These are phyloP conservation scores for Caenorhabditis wallacei DNA, from an alignment of 2,888 invertebrate genomes.

Conservation along the genomic window DNA sequence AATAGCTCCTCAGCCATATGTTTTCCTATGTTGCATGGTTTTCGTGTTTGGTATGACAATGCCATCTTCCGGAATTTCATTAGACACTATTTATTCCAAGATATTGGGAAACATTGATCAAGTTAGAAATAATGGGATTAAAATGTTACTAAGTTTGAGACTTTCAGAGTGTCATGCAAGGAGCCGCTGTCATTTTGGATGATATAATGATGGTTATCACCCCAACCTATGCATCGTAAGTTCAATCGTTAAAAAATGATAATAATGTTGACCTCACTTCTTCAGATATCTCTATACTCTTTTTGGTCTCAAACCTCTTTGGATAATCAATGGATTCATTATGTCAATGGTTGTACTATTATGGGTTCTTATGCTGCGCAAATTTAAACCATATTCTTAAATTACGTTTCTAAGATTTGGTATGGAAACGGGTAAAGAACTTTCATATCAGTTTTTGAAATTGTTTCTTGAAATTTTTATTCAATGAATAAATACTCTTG, in stretches of 20 bases:
- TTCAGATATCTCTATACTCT: conserved; percentile 64
- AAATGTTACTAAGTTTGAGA: background rate
- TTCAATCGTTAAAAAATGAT: too few relatives aligned
- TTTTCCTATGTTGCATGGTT: conserved; percentile 72
- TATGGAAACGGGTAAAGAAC: conserved; percentile 34
- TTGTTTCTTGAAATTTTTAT: too few relatives aligned
- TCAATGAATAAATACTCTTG: too few relatives aligned
- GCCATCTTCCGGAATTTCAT: conserved; percentile 53
- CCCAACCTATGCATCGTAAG: conserved; percentile 68
- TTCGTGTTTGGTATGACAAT: conserved; percentile 64
- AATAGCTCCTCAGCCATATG: conserved; percentile 46
- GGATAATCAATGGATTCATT: conserved; percentile 67
- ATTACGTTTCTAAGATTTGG: background rate
- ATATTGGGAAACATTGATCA: conserved; percentile 67
- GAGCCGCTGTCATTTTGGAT: conserved; percentile 59
- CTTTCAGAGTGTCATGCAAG: conserved; percentile 68
- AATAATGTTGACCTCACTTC: background rate
- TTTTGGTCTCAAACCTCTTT: conserved; percentile 62
- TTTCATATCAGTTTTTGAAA: conserved; percentile 23
- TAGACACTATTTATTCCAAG: conserved; percentile 68
- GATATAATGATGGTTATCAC: conserved; percentile 62
- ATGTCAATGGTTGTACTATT: conserved; percentile 51
- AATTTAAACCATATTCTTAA: conserved; percentile 56
- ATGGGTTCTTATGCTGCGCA: conserved; percentile 58
- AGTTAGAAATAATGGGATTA: conserved; percentile 4